phyloP scores from a whole-genome alignment of 2,797 vertebrate genomes.

The Triplophysa yarkandensis region DNA sequence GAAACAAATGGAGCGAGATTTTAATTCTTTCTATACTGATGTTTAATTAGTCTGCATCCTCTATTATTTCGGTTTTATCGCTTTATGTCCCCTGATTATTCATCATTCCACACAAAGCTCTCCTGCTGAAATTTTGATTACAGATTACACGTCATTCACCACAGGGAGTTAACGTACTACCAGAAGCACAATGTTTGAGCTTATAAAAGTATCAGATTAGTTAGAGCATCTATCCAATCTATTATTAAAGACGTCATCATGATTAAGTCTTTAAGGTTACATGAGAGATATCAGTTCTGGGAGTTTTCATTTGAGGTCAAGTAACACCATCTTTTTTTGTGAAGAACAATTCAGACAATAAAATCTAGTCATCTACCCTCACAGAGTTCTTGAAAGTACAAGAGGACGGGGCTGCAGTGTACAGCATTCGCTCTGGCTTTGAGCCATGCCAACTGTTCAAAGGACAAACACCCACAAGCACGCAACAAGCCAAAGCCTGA shows the following conservation, averaged over 20 bases:
- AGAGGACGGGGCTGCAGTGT: conserved; percentile 33
- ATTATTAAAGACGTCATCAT: neutral
- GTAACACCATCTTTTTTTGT: conserved; percentile 13
- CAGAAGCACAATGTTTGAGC: neutral
- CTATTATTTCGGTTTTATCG: conserved; percentile 8
- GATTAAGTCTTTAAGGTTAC: neutral
- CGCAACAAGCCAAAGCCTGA: conserved; percentile 42
- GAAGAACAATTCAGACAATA: conserved; percentile 19
- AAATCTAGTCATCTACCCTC: conserved; percentile 34
- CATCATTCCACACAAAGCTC: neutral
- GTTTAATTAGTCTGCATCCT: conserved; percentile 16
- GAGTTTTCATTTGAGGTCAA: neutral
- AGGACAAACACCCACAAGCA: conserved; percentile 52
- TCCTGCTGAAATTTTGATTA: neutral
- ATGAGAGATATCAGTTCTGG: neutral
- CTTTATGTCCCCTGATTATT: conserved; percentile 2
- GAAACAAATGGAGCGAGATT: neutral
- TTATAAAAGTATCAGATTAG: neutral
- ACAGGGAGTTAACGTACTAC: neutral
- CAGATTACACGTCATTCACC: neutral
- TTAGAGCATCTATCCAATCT: neutral
- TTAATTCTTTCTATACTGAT: conserved; percentile 3
- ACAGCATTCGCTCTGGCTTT: conserved; percentile 51
- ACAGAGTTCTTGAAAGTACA: conserved; percentile 30
- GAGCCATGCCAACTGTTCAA: conserved; percentile 54